A percentile compares a stretch with the other conserved stretches of the same genome.
These are phyloP conservation scores for Heliocidaris tuberculata DNA, from an alignment of 35 echinoderm and acorn worm species.

Conservation along the genomic window DNA sequence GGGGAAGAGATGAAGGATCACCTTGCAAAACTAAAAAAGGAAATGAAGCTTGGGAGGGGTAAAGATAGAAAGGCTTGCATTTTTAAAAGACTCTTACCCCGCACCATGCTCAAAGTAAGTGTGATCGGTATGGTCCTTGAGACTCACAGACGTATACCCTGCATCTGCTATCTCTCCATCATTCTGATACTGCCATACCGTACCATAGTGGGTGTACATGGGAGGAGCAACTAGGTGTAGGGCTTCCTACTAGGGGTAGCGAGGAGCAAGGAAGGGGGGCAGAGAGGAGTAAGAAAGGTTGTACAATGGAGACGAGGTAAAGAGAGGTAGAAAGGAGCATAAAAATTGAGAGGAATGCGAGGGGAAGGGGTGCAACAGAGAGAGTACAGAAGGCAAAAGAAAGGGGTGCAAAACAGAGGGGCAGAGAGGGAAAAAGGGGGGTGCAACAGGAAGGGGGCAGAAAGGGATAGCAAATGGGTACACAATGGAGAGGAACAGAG, in stretches of 20 bases:
- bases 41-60: too few relatives aligned
- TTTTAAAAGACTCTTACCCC: background rate
- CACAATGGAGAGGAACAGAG: too few relatives aligned
- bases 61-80: too few relatives aligned
- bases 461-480: too few relatives aligned
- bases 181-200: slow-evolving; percentile 3
- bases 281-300: too few relatives aligned
- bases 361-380: background rate
- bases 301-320: too few relatives aligned
- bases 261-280: background rate
- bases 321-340: too few relatives aligned
- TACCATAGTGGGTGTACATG: slow-evolving; percentile 21
- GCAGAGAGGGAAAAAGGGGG: background rate
- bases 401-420: too few relatives aligned
- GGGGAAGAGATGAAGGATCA: too few relatives aligned
- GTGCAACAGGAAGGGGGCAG: background rate
- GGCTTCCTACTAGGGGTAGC: background rate
- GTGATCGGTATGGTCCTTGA: slow-evolving; percentile 26
- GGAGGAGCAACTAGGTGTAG: background rate
- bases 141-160: background rate
- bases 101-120: slow-evolving; percentile 6
- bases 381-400: too few relatives aligned
- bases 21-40: too few relatives aligned
- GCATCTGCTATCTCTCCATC: slow-evolving; percentile 17
- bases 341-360: too few relatives aligned